Conservation (phyloP, 2,113 vertebrate species). For the Phylloscopus whistleri region DNA sequence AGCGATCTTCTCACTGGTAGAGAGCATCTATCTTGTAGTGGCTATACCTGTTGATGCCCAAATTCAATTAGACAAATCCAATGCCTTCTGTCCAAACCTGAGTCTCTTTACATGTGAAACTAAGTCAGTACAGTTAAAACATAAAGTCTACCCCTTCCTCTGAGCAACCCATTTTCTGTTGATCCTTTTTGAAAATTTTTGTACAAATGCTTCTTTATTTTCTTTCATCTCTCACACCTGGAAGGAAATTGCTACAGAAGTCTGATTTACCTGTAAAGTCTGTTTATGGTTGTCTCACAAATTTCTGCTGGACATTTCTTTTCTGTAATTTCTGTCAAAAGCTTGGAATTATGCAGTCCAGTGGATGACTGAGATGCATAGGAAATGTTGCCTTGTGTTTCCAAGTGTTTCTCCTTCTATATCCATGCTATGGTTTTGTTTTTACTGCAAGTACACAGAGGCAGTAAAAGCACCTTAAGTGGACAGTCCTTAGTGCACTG, state of each 20-base stretch:
- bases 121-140: neutral
- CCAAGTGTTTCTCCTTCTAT: neutral
- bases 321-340: neutral
- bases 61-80: neutral
- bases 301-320: neutral
- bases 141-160: neutral
- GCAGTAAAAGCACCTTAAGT: neutral
- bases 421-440: neutral
- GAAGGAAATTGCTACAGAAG: neutral
- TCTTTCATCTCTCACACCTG: neutral
- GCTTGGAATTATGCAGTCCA: neutral
- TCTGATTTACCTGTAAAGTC: neutral
- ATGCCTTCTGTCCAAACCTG: neutral
- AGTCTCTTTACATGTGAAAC: neutral
- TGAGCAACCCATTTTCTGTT: accelerated
- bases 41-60: neutral
- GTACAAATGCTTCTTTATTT: neutral
- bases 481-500: neutral
- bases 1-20: neutral
- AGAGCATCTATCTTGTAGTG: neutral
- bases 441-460: neutral
- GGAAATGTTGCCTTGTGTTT: neutral
- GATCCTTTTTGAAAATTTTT: neutral
- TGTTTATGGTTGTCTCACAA: neutral
- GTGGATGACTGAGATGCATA: neutral